Conservation (phyloP, 2,888 invertebrate species). For the Apocheima hispidaria region DNA sequence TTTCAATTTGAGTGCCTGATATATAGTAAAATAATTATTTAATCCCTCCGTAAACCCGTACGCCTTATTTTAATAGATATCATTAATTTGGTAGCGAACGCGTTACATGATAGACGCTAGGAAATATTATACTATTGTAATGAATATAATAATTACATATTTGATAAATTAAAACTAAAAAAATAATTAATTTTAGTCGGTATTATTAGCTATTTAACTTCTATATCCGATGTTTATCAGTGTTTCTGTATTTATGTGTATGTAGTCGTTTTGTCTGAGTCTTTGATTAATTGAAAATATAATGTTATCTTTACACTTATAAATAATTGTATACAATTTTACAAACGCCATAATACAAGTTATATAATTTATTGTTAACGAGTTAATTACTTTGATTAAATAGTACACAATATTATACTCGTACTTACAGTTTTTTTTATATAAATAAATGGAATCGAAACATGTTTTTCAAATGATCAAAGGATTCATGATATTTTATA, state of each 20-base stretch:
- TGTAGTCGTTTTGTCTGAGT: constrained; percentile 29
- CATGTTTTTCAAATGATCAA: constrained; percentile 19
- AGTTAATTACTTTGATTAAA: too few relatives aligned
- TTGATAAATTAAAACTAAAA: constrained; percentile 21
- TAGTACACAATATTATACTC: too few relatives aligned
- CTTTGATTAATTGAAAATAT: constrained; percentile 44
- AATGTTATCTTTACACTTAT: not conserved
- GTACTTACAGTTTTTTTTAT: not conserved
- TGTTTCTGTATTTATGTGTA: constrained; percentile 59
- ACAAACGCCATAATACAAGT: not conserved
- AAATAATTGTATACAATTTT: not conserved
- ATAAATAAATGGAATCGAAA: not conserved
- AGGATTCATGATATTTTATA: constrained; percentile 11
- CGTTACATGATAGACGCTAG: constrained; percentile 63
- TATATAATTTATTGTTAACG: too few relatives aligned
- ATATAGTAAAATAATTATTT: constrained; percentile 73
- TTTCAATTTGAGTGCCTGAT: constrained; percentile 83
- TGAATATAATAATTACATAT: not conserved
- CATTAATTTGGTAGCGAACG: constrained; percentile 61
- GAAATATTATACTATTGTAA: constrained; percentile 50
- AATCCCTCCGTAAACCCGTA: constrained; percentile 80
- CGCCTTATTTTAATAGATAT: constrained; percentile 83
- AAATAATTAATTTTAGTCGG: constrained; percentile 55
- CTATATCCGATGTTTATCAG: constrained; percentile 65
- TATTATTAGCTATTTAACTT: constrained; percentile 61